Evolutionary conservation across 2,113 vertebrate genomes (phyloP), one percentile per base, ranked within the genome.

Genomic region (Illadopsis cleaveri): DNA sequence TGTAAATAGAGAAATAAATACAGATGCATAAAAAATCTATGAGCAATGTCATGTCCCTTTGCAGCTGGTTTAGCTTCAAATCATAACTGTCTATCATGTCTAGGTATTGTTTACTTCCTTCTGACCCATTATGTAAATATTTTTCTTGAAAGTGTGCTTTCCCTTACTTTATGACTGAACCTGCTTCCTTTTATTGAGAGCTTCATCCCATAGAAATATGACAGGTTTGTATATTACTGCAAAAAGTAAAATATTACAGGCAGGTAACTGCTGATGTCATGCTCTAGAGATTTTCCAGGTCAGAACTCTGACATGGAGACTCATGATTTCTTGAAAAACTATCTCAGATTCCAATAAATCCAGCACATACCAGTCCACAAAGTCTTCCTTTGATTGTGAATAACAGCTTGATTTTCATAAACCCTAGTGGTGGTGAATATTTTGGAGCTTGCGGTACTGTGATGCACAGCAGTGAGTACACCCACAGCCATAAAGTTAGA

Each of bases 1-100:
- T 86, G 75, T 80, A 87, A 95, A 94, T 22, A 82, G 66, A 76
- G 56, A 80, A 93, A 92, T 71, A 87, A 90, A 95, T 64, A 70
- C 9, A 78, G 33, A 89, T 21, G 21, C 61, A 75, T 91, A 91
- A 82, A 84, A 89, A 81, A 71, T 37, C 50, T 25, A n/a, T 69
- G 80, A 81, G 42, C 5, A 9, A 53, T 75, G 68, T 57, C 30
- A 40, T 42, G 14, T 27, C 12, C 44, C 44, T 89, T 87, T 89
- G 38, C 31, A 37, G 27, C 23, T 60, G 57, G 38, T 56, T 95
- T 90, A 86, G 22, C 51, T 93, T 91, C 79, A 81, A 33, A 73
- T 78, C 69, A 75, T 31, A 84, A 35, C 42, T 79, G 71, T 72
- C 62, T 60, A 30, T 80, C 54, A 57, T 45, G 20, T 83, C 37